Conservation (phyloP, 2,888 invertebrate species). For the Homarus gammarus region DNA sequence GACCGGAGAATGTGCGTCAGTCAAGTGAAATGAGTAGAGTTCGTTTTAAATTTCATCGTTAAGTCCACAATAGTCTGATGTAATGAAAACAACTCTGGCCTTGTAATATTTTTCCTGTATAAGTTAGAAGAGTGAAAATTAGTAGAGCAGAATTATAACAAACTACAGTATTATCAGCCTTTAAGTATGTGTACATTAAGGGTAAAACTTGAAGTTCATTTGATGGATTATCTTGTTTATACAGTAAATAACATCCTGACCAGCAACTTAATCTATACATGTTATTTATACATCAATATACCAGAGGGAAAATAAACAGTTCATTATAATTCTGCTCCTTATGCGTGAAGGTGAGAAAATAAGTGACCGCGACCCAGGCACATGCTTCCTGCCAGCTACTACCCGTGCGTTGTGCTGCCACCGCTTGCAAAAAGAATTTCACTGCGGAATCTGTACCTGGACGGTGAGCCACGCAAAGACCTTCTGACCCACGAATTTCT, state of each 20-base stretch:
- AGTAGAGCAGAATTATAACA: neutral
- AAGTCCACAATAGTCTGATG: no score
- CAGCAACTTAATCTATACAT: no score
- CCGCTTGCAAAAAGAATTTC: constrained; percentile 3
- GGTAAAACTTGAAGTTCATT: no score
- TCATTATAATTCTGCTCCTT: neutral
- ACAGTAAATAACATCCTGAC: no score
- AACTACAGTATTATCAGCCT: no score
- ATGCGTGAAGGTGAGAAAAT: neutral
- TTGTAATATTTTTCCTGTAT: neutral
- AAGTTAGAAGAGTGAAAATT: neutral
- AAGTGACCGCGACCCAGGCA: neutral
- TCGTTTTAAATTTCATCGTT: no score
- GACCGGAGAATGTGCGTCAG: no score
- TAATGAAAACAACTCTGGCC: neutral
- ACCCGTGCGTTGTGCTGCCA: neutral
- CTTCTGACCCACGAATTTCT: constrained; percentile 73
- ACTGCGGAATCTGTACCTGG: constrained; percentile 50
- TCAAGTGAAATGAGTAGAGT: no score
- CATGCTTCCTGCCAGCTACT: constrained; percentile 11
- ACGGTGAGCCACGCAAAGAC: constrained; percentile 68
- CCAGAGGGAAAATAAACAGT: neutral
- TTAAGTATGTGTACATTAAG: no score
- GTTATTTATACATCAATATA: no score
- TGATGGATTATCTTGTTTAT: no score